Conservation (phyloP, 2,797 vertebrate genomes). For the Cyclopterus lumpus region DNA sequence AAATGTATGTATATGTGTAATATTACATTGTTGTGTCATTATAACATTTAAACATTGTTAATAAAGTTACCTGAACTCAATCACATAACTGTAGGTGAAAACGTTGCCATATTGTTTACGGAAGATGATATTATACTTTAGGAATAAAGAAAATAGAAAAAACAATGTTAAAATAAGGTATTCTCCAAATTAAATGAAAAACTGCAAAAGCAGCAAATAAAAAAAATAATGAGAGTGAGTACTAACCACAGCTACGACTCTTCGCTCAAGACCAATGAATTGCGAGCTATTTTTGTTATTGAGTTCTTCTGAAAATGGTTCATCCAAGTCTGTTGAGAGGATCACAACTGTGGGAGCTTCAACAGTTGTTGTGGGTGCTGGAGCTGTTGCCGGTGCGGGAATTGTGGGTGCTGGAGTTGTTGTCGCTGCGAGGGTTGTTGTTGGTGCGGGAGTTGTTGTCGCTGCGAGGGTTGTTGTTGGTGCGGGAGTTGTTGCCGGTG, state of each 20-base stretch:
- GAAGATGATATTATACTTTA: conserved; percentile 12
- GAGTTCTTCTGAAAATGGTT: background rate
- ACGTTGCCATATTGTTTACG: rapidly evolving
- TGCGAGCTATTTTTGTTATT: rapidly evolving
- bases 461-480: too few species aligned
- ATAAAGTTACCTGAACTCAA: conserved; percentile 21
- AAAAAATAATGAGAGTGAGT: background rate
- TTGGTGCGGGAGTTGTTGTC: too few species aligned
- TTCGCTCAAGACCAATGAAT: background rate
- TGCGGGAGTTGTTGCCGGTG: too few species aligned
- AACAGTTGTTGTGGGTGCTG: too few species aligned
- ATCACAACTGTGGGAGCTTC: conserved; percentile 4
- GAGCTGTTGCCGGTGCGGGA: background rate
- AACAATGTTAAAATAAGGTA: background rate
- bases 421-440: background rate
- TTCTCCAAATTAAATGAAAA: background rate
- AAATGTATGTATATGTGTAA: background rate
- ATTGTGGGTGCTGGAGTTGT: background rate
- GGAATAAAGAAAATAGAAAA: background rate
- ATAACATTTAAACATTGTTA: background rate
- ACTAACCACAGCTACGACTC: conserved; percentile 27
- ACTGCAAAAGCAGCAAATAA: background rate
- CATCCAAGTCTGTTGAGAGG: background rate
- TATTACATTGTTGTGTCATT: too few species aligned
- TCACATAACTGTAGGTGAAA: background rate